Percentiles rank a stretch among this genome's conserved stretches.
These are phyloP conservation scores for Monodelphis domestica DNA, from an alignment of 2,797 vertebrate genomes.

Conservation along the genomic window DNA sequence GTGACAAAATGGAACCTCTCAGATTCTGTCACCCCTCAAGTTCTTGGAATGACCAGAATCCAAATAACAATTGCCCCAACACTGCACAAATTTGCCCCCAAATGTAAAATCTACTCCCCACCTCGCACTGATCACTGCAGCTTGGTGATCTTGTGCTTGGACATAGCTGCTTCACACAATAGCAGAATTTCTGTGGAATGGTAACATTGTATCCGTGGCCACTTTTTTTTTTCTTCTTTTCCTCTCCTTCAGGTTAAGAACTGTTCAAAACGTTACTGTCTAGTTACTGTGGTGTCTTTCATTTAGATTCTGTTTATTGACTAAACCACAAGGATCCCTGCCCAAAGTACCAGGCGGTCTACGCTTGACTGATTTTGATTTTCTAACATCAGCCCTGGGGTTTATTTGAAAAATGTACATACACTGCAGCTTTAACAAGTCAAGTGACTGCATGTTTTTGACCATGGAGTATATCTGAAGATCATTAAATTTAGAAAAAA, in stretches of 20 bases:
- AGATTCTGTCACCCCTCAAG: slow-evolving; percentile 9
- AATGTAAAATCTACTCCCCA: slow-evolving; percentile 54
- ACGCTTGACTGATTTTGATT: slow-evolving; percentile 86
- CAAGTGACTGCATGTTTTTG: slow-evolving; percentile 85
- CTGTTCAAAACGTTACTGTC: slow-evolving; percentile 84
- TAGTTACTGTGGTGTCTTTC: slow-evolving; percentile 86
- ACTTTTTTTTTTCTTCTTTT: slow-evolving; percentile 57
- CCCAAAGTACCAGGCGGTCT: slow-evolving; percentile 85
- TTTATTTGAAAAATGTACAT: slow-evolving; percentile 87
- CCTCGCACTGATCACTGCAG: slow-evolving; percentile 65
- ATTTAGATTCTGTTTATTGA: slow-evolving; percentile 87
- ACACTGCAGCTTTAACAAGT: slow-evolving; percentile 86
- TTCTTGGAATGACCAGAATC: slow-evolving; percentile 12
- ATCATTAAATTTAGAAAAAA: slow-evolving; percentile 84
- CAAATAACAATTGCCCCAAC: slow-evolving; percentile 11
- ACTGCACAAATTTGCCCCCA: background rate
- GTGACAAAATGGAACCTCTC: slow-evolving; percentile 26
- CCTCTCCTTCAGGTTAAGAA: slow-evolving; percentile 76
- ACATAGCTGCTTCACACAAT: slow-evolving; percentile 56
- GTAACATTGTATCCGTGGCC: slow-evolving; percentile 74
- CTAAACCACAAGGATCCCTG: slow-evolving; percentile 87
- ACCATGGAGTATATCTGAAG: slow-evolving; percentile 84
- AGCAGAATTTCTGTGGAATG: slow-evolving; percentile 67
- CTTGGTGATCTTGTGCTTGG: slow-evolving; percentile 68
- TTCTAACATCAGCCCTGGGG: slow-evolving; percentile 85